Evolutionary conservation across 2,888 invertebrate species (phyloP), one percentile per base, ranked within the genome.

Genomic region (Dynastes grantii): DNA sequence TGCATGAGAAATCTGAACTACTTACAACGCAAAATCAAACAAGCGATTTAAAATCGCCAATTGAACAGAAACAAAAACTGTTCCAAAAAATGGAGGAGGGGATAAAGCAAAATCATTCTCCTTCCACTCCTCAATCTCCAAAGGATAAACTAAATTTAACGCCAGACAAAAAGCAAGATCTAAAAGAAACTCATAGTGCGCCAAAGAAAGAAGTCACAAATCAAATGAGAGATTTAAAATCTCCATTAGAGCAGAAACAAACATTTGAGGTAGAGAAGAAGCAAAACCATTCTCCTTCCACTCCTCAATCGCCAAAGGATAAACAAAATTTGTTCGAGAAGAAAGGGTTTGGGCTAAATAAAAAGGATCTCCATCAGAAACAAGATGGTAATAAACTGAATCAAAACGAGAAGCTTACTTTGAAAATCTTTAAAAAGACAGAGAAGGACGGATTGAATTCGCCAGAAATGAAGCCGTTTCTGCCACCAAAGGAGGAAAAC

Each of bases 401-500:
- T 71, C 51, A 40, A 53, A 53, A 22, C 49, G 67, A 78, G 27
- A 75, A 75, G 51, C 67, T 58, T 65, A 61, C 13, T n/a, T 67
- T 55, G n/a, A 58, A 73, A 73, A 61, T 37, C 22, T 6, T 49
- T 27, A 11, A 13, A 45, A 61, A 58, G 40, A 8, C 8, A 13
- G 68, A 67, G 55, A 76, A 77, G 64, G 40, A 49, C 63, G 68
- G 64, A 40, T 45, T 27, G 51, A 77, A 6, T 61, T 61, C 73
- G 29, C 76, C 75, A 37, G 61, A 76, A 75, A 73, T 78, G n/a
- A 76, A 64, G 29, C 79, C 76, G 9, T 79, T 78, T 40, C 61
- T 81, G 61, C 81, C 81, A 37, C 73, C 83, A 22, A 83, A 82
- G 64, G 80, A 81, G 27, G 83, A 84, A 53, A 84, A 83, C 32